These are phyloP conservation scores for Troides helena DNA, from an alignment of 2,888 invertebrate genomes.

Conservation along the genomic window DNA sequence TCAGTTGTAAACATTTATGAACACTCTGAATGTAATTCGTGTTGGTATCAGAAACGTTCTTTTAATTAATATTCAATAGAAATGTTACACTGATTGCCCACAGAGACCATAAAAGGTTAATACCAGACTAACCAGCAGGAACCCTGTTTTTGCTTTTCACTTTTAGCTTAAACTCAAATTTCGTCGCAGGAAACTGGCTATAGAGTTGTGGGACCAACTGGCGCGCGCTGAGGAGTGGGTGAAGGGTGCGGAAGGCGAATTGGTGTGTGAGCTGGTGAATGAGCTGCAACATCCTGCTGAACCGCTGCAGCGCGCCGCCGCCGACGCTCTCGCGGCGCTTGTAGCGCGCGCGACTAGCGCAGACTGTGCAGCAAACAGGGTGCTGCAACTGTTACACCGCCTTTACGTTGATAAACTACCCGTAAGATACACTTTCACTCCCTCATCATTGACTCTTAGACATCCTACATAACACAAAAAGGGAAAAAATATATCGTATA, in stretches of 20 bases:
- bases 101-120: too few species aligned
- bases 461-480: too few species aligned
- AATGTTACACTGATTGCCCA: too few species aligned
- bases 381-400: conserved; percentile 83
- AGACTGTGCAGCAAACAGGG: conserved; percentile 50
- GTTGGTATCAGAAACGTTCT: too few species aligned
- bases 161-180: too few species aligned
- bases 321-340: conserved; percentile 85
- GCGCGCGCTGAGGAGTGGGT: conserved; percentile 48
- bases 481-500: too few species aligned
- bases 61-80: too few species aligned
- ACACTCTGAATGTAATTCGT: too few species aligned
- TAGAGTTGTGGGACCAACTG: conserved; percentile 62
- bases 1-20: too few species aligned
- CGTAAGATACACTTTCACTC: conserved; percentile 56
- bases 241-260: conserved; percentile 55
- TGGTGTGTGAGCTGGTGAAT: conserved; percentile 80
- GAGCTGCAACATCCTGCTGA: conserved; percentile 91
- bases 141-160: too few species aligned
- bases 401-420: conserved; percentile 88
- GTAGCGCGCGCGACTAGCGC: conserved; percentile 57
- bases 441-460: too few species aligned
- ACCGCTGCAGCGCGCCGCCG: conserved; percentile 90
- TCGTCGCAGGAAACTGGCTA: conserved; percentile 60
- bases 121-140: too few species aligned